phyloP scores from a whole-genome alignment of 2,888 invertebrate species.

The Periphyllus acericola region DNA sequence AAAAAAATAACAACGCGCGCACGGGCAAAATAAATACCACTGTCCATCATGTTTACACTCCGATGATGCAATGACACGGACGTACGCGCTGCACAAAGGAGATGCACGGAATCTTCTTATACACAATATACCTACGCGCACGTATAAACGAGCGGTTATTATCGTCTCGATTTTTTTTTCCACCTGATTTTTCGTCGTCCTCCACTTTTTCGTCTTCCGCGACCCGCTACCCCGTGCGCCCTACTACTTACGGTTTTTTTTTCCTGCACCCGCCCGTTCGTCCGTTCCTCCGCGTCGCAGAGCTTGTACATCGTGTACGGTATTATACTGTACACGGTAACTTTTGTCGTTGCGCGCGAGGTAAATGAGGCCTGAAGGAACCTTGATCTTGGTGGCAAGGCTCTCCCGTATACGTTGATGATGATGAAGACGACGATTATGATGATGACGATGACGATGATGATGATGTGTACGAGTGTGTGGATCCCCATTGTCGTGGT shows the following conservation, averaged over 20 bases:
- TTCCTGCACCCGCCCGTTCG: background rate
- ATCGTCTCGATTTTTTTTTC: conserved; percentile 38
- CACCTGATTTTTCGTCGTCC: conserved; percentile 22
- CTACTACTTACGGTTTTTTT: too few species aligned
- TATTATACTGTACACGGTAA: too few species aligned
- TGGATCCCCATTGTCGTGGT: conserved; percentile 43
- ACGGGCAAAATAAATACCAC: conserved; percentile 46
- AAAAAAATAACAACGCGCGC: conserved; percentile 24
- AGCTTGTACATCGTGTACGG: background rate
- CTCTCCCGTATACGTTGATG: background rate
- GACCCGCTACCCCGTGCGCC: background rate
- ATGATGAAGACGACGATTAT: background rate
- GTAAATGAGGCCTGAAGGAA: conserved; percentile 45
- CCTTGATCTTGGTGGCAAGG: conserved; percentile 54
- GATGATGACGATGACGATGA: background rate
- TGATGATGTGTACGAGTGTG: background rate
- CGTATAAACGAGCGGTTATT: conserved; percentile 13
- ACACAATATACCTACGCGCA: background rate
- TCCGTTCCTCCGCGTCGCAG: background rate
- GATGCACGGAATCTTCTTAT: conserved; percentile 20
- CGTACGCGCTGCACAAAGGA: conserved; percentile 37
- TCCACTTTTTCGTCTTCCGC: background rate
- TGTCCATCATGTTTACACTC: conserved; percentile 47
- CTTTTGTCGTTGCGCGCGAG: conserved; percentile 20
- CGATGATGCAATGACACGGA: conserved; percentile 50